Percentiles rank a stretch among this genome's conserved stretches.
Conservation (phyloP, 1,140 invertebrate genomes). For the Saccostrea cuccullata region DNA sequence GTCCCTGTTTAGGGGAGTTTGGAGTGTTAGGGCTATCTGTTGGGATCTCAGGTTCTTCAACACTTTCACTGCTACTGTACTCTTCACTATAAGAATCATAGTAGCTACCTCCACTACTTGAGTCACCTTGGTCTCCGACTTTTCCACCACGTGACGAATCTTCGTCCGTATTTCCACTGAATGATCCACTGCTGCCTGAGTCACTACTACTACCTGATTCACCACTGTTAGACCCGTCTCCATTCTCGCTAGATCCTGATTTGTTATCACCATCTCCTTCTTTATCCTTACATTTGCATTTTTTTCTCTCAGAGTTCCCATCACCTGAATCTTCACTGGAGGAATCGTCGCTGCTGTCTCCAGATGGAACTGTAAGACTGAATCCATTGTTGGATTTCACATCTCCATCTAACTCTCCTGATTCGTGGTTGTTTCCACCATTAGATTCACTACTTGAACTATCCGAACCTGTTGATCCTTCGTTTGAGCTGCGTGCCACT, state of each 20-base stretch:
- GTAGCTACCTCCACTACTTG: not conserved
- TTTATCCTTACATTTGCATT: constrained; percentile 15
- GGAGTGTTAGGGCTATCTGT: not conserved
- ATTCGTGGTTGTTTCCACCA: not conserved
- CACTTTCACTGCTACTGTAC: not conserved
- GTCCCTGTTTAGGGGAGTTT: not conserved
- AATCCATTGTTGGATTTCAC: not conserved
- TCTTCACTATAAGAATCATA: not conserved
- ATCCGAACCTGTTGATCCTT: not conserved
- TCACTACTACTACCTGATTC: too few species aligned
- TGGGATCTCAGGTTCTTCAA: not conserved
- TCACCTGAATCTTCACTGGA: not conserved
- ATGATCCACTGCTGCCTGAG: not conserved
- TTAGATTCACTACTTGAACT: not conserved
- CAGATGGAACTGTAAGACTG: not conserved
- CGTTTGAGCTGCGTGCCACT: not conserved
- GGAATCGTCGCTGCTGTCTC: not conserved
- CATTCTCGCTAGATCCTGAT: not conserved
- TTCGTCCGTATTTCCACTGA: not conserved
- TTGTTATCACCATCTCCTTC: not conserved
- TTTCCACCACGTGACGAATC: not conserved
- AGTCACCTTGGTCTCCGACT: not conserved
- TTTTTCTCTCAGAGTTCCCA: not conserved
- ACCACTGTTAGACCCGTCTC: not conserved
- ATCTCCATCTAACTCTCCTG: not conserved